Conservation (phyloP, 2,797 vertebrate species). For the Gymnothorax javanicus region DNA sequence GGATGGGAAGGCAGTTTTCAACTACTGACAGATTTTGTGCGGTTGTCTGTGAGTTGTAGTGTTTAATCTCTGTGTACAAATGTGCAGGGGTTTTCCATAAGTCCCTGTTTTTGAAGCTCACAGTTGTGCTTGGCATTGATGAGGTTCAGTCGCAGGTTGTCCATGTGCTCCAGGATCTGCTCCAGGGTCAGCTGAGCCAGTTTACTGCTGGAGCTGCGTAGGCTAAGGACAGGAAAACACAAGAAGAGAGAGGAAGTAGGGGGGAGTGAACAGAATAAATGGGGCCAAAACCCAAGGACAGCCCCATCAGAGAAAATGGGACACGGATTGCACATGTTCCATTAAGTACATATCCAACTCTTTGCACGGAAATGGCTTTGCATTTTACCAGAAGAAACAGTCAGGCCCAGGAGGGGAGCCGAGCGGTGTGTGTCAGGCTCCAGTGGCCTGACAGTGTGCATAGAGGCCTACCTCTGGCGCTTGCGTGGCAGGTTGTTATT, state of each 20-base stretch:
- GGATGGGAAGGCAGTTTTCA: neutral
- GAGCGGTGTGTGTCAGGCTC: neutral
- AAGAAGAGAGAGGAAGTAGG: neutral
- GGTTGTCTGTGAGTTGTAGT: neutral
- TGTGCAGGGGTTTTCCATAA: neutral
- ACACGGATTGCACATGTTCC: neutral
- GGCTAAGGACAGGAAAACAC: slow-evolving; percentile 60
- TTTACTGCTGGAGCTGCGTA: slow-evolving; percentile 94
- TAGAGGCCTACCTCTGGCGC: slow-evolving; percentile 80
- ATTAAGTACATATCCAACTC: neutral
- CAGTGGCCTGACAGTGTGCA: neutral
- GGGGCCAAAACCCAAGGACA: neutral
- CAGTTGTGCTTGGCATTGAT: slow-evolving; percentile 94
- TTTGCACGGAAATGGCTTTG: neutral
- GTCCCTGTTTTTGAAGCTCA: slow-evolving; percentile 51
- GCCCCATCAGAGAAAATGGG: neutral
- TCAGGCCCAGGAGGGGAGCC: neutral
- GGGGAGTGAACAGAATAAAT: neutral
- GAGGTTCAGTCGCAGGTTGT: slow-evolving; percentile 88
- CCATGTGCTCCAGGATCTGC: slow-evolving; percentile 94
- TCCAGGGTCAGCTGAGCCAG: slow-evolving; percentile 93
- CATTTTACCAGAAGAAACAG: neutral
- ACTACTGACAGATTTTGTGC: neutral
- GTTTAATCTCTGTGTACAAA: slow-evolving; percentile 1
- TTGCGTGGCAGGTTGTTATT: slow-evolving; percentile 96